Conservation (phyloP, 2,113 vertebrate genomes). For the Melanostigma gelatinosum region DNA sequence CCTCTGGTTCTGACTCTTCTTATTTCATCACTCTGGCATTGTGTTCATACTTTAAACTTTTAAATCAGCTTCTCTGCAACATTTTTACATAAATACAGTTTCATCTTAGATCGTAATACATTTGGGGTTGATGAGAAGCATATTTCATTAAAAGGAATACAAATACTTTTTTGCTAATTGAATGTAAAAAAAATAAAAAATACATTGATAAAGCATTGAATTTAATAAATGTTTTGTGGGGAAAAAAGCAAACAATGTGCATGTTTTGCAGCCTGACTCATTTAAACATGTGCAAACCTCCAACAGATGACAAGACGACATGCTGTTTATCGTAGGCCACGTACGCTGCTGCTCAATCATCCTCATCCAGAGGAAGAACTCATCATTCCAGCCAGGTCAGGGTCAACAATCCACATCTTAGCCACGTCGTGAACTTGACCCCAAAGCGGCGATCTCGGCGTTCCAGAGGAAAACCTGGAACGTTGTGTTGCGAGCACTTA, state of each 20-base stretch:
- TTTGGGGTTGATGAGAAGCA: neutral
- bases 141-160: neutral
- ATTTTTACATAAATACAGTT: neutral
- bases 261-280: neutral
- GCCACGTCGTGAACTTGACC: conserved; percentile 66
- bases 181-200: neutral
- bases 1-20: conserved; percentile 5
- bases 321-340: conserved; percentile 28
- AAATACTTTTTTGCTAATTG: neutral
- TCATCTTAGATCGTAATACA: neutral
- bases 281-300: conserved; percentile 4
- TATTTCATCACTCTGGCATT: conserved; percentile 64
- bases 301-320: conserved; percentile 29
- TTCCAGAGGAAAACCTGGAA: conserved; percentile 42
- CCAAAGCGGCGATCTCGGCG: conserved; percentile 27
- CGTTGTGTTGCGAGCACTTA: conserved; percentile 28
- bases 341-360: conserved; percentile 19
- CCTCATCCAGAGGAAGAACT: neutral
- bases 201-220: neutral
- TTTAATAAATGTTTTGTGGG: neutral
- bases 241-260: neutral
- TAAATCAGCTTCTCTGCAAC: neutral
- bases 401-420: conserved; percentile 64
- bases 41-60: neutral
- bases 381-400: conserved; percentile 53